Percentiles rank a stretch among this genome's conserved stretches.
These are phyloP conservation scores for Hesperophylax magnus DNA, from an alignment of 1,140 invertebrate species.

Conservation along the genomic window DNA sequence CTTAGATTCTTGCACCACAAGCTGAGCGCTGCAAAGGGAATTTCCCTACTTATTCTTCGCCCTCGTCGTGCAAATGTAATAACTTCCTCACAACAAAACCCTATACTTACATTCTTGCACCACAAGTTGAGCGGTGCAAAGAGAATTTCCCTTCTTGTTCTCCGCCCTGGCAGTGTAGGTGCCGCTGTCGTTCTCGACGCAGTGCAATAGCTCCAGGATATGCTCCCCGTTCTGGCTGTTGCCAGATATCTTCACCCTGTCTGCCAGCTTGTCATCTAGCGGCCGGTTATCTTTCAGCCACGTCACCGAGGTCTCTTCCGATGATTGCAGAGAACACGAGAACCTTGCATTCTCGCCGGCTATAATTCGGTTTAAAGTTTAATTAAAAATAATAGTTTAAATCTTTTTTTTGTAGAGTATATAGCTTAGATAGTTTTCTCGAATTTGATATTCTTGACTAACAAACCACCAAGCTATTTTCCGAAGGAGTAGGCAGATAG, in stretches of 20 bases:
- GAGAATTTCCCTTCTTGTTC: constrained; percentile 84
- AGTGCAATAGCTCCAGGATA: constrained; percentile 85
- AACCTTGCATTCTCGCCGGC: constrained; percentile 90
- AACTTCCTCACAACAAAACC: too few species aligned
- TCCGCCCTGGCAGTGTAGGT: constrained; percentile 93
- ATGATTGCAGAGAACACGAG: constrained; percentile 79
- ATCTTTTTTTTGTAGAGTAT: too few species aligned
- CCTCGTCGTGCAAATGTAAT: constrained; percentile 90
- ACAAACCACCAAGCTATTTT: too few species aligned
- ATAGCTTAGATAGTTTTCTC: too few species aligned
- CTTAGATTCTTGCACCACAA: constrained; percentile 88
- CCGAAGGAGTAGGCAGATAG: too few species aligned
- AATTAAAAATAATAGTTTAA: too few species aligned
- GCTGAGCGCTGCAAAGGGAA: constrained; percentile 86
- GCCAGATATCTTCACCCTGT: constrained; percentile 77
- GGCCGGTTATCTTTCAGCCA: constrained; percentile 94
- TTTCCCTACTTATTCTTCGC: constrained; percentile 88
- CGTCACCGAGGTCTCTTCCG: constrained; percentile 74
- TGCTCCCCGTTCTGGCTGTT: constrained; percentile 71
- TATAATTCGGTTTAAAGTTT: constrained; percentile 61
- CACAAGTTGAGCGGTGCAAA: constrained; percentile 87
- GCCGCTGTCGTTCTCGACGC: constrained; percentile 86
- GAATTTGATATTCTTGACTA: too few species aligned
- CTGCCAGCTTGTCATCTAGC: constrained; percentile 82
- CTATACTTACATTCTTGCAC: constrained; percentile 84